phyloP scores from a whole-genome alignment of 2,797 vertebrate genomes.

The Myoxocephalus aenaeus region DNA sequence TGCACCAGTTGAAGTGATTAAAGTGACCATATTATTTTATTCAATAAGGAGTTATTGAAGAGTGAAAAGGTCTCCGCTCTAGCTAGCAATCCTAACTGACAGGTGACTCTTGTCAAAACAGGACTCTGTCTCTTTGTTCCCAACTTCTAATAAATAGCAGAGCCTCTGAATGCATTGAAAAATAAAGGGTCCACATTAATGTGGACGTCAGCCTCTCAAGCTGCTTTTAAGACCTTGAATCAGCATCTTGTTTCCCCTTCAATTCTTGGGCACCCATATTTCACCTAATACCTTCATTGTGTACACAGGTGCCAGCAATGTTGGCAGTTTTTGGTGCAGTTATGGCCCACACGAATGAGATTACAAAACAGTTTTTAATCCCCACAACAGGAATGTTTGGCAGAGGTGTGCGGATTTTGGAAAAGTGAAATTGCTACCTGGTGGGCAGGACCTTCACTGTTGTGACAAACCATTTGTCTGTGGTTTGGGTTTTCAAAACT shows the following conservation, averaged over 20 bases:
- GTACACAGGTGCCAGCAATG: not conserved
- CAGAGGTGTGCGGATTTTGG: not conserved
- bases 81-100: not conserved
- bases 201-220: not conserved
- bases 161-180: not conserved
- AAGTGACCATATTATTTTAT: not conserved
- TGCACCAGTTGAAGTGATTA: too few relatives aligned
- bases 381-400: not conserved
- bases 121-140: not conserved
- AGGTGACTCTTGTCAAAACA: not conserved
- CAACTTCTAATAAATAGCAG: not conserved
- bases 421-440: not conserved
- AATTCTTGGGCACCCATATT: not conserved
- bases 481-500: not conserved
- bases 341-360: not conserved
- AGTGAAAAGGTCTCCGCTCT: not conserved
- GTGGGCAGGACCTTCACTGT: not conserved
- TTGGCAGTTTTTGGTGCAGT: not conserved
- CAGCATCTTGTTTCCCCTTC: not conserved
- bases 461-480: not conserved
- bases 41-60: too few relatives aligned
- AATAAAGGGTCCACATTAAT: not conserved
- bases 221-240: not conserved
- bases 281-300: not conserved
- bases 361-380: not conserved